These are phyloP conservation scores for Autographa pulchrina DNA, from an alignment of 2,888 invertebrate genomes.

Conservation along the genomic window DNA sequence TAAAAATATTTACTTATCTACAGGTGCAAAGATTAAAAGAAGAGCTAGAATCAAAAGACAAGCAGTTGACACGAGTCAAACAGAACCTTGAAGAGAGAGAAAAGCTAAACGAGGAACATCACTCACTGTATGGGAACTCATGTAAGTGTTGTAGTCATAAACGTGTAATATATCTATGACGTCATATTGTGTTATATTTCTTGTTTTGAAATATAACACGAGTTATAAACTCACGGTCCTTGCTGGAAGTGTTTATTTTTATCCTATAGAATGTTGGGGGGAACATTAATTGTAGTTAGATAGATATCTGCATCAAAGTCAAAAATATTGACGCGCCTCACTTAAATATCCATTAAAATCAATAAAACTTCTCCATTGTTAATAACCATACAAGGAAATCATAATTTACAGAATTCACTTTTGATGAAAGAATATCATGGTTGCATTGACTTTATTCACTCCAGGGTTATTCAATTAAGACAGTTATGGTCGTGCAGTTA, in stretches of 20 bases:
- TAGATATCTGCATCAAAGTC: not conserved
- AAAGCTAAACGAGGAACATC: conserved; percentile 90
- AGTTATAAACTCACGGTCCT: too few species aligned
- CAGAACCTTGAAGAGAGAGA: conserved; percentile 90
- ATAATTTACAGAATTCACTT: not conserved
- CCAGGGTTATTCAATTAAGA: not conserved
- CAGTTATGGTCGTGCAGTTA: conserved; percentile 3
- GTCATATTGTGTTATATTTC: too few species aligned
- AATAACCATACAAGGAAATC: not conserved
- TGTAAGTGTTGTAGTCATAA: conserved; percentile 72
- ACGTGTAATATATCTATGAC: not conserved
- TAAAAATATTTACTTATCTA: too few species aligned
- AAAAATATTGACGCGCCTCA: not conserved
- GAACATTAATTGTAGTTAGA: not conserved
- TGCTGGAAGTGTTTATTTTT: not conserved
- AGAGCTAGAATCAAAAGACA: conserved; percentile 90
- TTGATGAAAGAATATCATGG: not conserved
- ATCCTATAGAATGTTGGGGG: not conserved
- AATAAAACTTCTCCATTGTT: not conserved
- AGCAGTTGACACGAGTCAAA: conserved; percentile 90
- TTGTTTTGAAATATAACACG: too few species aligned
- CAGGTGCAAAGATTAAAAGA: conserved; percentile 91
- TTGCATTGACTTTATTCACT: not conserved
- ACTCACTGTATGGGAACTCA: conserved; percentile 78
- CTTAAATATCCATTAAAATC: too few species aligned